Conservation (phyloP, 2,797 vertebrate genomes). For the Scarus forsteni region DNA sequence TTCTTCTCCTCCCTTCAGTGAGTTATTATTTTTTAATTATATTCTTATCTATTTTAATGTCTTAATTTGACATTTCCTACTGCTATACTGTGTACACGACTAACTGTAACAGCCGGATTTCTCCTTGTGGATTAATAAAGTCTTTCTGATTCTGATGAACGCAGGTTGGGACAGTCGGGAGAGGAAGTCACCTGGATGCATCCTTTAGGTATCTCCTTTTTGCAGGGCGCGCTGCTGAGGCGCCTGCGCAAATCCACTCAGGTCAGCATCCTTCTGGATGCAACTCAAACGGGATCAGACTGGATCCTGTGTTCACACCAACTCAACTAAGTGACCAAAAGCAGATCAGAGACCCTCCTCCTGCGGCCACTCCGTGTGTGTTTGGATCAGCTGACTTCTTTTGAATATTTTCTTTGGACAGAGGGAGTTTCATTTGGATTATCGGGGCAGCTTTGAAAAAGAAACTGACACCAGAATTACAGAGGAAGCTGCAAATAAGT, state of each 20-base stretch:
- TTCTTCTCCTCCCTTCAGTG: too few species aligned
- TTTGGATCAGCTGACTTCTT: slow-evolving; percentile 13
- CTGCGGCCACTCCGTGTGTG: neutral
- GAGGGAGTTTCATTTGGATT: slow-evolving; percentile 15
- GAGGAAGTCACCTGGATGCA: neutral
- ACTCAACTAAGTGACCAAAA: neutral
- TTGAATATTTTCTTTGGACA: neutral
- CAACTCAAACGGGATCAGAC: slow-evolving; percentile 46
- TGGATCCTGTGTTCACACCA: slow-evolving; percentile 33
- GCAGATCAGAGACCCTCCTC: neutral
- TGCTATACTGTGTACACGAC: too few species aligned
- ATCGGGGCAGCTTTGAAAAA: neutral
- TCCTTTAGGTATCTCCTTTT: neutral
- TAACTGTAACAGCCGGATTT: too few species aligned
- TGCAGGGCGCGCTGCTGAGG: slow-evolving; percentile 42
- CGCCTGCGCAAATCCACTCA: slow-evolving; percentile 43
- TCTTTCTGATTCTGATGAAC: too few species aligned
- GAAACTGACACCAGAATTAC: neutral
- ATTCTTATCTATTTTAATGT: too few species aligned
- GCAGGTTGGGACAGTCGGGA: too few species aligned
- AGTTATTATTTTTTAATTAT: too few species aligned
- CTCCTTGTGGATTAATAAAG: too few species aligned
- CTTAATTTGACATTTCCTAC: too few species aligned
- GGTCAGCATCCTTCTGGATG: slow-evolving; percentile 38
- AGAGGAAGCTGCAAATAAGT: neutral